These are phyloP conservation scores for Drosophila parvula DNA, from an alignment of 1,140 invertebrate species.

Conservation along the genomic window DNA sequence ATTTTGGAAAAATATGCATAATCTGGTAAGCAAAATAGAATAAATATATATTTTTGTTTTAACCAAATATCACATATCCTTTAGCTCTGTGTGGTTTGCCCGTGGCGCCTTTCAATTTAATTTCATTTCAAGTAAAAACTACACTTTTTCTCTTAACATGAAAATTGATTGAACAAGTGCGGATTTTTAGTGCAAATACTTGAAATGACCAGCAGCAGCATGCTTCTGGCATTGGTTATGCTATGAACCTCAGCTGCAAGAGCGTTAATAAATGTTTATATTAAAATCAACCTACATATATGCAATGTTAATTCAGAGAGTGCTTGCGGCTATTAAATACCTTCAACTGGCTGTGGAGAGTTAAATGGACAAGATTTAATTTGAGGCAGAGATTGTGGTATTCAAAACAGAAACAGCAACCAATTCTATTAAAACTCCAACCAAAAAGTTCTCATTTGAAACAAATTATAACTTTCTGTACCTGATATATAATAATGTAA, in stretches of 20 bases:
- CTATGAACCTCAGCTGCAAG: conserved; percentile 19
- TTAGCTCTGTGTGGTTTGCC: not conserved
- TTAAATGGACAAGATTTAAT: conserved; percentile 23
- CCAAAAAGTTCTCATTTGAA: not conserved
- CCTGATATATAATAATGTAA: not conserved
- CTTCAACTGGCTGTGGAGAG: conserved; percentile 11
- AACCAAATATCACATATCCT: not conserved
- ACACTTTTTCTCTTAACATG: conserved; percentile 11
- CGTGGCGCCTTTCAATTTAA: not conserved
- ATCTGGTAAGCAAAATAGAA: no score
- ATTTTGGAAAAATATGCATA: no score
- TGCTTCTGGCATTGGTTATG: conserved; percentile 13
- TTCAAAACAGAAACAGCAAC: not conserved
- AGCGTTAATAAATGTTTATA: conserved; percentile 36
- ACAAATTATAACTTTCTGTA: not conserved
- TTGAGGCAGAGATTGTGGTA: not conserved
- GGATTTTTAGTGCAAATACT: conserved; percentile 32
- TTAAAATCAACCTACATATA: conserved; percentile 7
- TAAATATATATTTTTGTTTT: no score
- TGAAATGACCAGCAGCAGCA: conserved; percentile 25
- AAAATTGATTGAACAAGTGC: conserved; percentile 10
- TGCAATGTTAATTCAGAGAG: conserved; percentile 23
- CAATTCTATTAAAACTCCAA: not conserved
- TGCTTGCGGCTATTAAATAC: conserved; percentile 20
- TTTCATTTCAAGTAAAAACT: conserved; percentile 18